A percentile compares a stretch with the other conserved stretches of the same genome.
phyloP scores from a whole-genome alignment of 2,113 vertebrate species.

The Phainopepla nitens region DNA sequence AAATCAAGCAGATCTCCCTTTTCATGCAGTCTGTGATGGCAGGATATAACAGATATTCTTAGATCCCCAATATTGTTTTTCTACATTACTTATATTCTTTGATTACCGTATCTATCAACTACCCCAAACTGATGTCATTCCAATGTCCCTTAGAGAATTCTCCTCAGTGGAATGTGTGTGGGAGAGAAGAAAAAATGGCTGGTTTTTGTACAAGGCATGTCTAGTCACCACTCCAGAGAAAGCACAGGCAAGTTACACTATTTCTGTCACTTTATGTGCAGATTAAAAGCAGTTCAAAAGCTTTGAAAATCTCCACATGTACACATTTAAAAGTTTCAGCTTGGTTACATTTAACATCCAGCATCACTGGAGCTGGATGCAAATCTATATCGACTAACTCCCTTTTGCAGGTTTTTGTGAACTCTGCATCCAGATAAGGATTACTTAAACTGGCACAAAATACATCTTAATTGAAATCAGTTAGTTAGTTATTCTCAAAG shows the following conservation, averaged over 20 bases:
- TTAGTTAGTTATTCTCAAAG: neutral
- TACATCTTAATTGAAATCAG: neutral
- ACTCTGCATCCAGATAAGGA: neutral
- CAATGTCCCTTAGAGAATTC: neutral
- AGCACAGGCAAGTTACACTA: neutral
- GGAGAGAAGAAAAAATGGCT: neutral
- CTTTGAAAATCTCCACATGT: neutral
- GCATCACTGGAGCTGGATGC: neutral
- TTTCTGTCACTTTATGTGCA: neutral
- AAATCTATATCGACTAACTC: neutral
- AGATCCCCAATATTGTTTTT: neutral
- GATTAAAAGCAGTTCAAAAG: neutral
- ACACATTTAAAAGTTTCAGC: neutral
- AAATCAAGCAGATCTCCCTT: neutral
- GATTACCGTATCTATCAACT: neutral
- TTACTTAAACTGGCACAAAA: neutral
- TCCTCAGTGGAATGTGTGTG: neutral
- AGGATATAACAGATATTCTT: neutral
- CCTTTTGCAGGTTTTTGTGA: neutral
- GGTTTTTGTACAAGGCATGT: neutral
- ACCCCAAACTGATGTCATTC: fast-evolving
- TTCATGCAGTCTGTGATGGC: neutral
- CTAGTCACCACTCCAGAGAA: neutral
- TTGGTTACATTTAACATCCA: neutral
- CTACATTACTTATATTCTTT: neutral